Conservation (phyloP, 2,113 vertebrate species). For the Proteles cristata region DNA sequence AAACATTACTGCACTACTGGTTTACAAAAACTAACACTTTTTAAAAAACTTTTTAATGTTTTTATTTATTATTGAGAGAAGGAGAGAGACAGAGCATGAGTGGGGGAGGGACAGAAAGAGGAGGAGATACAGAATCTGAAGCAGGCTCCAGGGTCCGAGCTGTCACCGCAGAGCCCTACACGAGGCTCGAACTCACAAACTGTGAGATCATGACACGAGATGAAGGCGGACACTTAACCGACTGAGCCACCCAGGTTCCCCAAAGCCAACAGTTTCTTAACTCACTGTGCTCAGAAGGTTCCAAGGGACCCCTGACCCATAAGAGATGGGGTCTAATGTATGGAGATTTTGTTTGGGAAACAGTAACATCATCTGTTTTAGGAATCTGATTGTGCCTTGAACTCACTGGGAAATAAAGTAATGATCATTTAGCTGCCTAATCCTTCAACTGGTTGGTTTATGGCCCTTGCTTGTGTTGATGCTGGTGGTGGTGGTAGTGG, state of each 20-base stretch:
- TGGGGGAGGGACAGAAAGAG: too few species aligned
- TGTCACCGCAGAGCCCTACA: too few species aligned
- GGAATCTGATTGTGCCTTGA: not conserved
- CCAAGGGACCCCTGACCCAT: fast-evolving
- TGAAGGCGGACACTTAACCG: too few species aligned
- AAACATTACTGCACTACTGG: not conserved
- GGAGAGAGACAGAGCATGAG: too few species aligned
- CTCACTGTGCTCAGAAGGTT: not conserved
- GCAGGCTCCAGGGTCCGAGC: too few species aligned
- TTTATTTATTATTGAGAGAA: too few species aligned
- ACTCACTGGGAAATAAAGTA: not conserved
- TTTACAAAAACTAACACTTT: not conserved
- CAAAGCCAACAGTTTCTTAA: not conserved
- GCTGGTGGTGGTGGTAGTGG: not conserved
- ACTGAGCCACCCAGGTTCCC: too few species aligned
- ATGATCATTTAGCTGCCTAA: fast-evolving
- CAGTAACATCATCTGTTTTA: not conserved
- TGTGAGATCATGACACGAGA: too few species aligned
- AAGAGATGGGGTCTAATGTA: not conserved
- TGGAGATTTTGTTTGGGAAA: not conserved
- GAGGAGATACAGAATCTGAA: too few species aligned
- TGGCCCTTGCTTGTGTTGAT: not conserved
- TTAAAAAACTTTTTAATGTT: too few species aligned
- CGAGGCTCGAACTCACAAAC: too few species aligned
- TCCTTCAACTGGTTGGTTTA: not conserved